Evolutionary conservation across 2,888 invertebrate species (phyloP).

Genomic region (Dolomedes plantarius): DNA sequence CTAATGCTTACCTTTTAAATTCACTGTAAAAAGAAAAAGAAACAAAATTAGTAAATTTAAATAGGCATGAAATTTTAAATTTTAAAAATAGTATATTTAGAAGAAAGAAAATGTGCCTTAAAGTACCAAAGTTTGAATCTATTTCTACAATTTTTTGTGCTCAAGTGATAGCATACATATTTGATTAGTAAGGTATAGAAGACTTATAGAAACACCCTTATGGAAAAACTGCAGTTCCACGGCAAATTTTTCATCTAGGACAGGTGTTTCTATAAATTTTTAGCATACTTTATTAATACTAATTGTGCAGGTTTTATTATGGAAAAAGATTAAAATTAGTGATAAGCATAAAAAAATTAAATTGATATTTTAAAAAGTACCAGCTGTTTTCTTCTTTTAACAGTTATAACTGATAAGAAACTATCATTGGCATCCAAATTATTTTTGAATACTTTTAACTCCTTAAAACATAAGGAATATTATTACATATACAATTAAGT

Average conservation of each 20-base stretch:
- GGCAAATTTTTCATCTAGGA: too few species aligned
- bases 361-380: conserved; percentile 7
- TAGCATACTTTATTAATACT: too few species aligned
- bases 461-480: too few species aligned
- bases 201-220: too few species aligned
- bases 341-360: not conserved
- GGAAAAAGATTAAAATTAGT: not conserved
- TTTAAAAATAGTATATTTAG: conserved; percentile 13
- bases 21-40: conserved; percentile 67
- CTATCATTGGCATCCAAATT: too few species aligned
- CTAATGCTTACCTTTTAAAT: conserved; percentile 70
- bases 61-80: conserved; percentile 27
- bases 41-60: conserved; percentile 62
- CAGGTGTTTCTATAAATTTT: too few species aligned
- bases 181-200: too few species aligned
- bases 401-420: too few species aligned
- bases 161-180: conserved; percentile 21
- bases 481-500: too few species aligned
- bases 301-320: too few species aligned
- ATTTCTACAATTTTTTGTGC: not conserved
- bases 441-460: too few species aligned
- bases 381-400: conserved; percentile 60
- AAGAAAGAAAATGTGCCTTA: not conserved
- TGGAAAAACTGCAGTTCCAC: too few species aligned
- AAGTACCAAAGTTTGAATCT: not conserved